Percentiles rank a stretch among this genome's conserved stretches.
Evolutionary conservation across 2,797 vertebrate species (phyloP).

Genomic region (Cryptoprocta ferox): DNA sequence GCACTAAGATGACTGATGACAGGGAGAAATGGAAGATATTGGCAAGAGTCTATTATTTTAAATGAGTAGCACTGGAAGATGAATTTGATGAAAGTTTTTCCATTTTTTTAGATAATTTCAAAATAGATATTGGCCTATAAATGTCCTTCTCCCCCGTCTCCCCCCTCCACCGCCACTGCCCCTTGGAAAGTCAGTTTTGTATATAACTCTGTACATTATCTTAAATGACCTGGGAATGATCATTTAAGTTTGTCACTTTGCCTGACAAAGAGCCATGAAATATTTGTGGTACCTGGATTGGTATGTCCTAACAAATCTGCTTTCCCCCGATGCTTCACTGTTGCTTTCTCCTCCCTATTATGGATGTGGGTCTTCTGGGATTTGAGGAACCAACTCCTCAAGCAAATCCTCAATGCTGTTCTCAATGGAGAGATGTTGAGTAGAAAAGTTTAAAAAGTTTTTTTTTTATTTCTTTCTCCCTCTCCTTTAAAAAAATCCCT

Average conservation of each 20-base stretch:
- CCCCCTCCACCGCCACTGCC: not conserved
- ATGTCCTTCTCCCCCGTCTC: not conserved
- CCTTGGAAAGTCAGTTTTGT: not conserved
- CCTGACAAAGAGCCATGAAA: not conserved
- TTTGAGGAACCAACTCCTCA: not conserved
- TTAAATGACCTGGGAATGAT: not conserved
- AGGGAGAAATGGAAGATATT: not conserved
- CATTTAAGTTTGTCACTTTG: constrained; percentile 3
- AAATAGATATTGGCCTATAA: constrained; percentile 45
- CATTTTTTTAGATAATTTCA: constrained; percentile 53
- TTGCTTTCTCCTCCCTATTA: not conserved
- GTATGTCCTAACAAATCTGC: not conserved
- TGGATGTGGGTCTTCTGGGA: not conserved
- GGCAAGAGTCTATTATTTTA: not conserved
- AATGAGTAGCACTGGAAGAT: not conserved
- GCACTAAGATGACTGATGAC: not conserved
- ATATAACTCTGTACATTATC: not conserved
- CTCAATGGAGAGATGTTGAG: not conserved
- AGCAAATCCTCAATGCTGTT: not conserved
- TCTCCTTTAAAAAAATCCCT: not conserved
- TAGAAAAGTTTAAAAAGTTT: not conserved
- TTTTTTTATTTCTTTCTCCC: not conserved
- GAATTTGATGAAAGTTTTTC: constrained; percentile 44
- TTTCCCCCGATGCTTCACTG: not conserved
- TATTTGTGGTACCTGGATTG: not conserved